These are phyloP conservation scores for Benthochromis sp. DNA, from an alignment of 2,113 vertebrate species.

Conservation along the genomic window DNA sequence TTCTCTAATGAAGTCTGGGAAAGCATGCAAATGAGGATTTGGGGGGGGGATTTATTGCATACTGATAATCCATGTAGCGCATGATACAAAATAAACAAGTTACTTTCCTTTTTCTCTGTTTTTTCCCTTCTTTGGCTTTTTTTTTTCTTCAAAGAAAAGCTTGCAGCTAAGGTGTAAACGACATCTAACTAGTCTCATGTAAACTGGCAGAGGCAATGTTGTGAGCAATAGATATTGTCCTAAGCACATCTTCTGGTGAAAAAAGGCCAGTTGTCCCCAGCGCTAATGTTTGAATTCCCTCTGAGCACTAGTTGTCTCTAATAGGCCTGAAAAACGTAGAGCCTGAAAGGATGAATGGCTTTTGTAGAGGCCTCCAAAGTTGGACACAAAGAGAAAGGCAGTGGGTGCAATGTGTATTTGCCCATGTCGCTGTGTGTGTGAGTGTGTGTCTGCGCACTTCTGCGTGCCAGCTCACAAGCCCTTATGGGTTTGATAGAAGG, in stretches of 20 bases:
- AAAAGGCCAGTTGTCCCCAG: constrained; percentile 20
- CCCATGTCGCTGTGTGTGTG: neutral
- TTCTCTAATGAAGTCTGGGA: constrained; percentile 1
- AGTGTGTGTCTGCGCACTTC: neutral
- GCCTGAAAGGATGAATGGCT: constrained; percentile 60
- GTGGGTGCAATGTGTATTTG: constrained; percentile 3
- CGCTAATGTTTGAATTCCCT: constrained; percentile 44
- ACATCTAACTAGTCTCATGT: neutral
- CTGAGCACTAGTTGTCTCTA: constrained; percentile 28
- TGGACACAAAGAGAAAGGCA: constrained; percentile 50
- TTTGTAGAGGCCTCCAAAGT: constrained; percentile 59
- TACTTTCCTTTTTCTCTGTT: neutral
- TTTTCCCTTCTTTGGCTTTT: neutral
- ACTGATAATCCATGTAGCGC: constrained; percentile 24
- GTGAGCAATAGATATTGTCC: neutral
- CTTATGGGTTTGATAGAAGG: constrained; percentile 33
- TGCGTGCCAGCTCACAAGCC: constrained; percentile 9
- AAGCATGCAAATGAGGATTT: constrained; percentile 42
- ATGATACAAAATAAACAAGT: constrained; percentile 27
- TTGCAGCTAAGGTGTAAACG: neutral
- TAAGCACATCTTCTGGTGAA: constrained; percentile 4
- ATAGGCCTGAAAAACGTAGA: constrained; percentile 48
- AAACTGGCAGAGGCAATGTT: neutral
- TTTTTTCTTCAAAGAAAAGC: neutral
- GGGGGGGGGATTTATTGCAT: neutral